These are phyloP conservation scores for Xiphias gladius DNA, from an alignment of 2,113 vertebrate genomes.

Conservation along the genomic window DNA sequence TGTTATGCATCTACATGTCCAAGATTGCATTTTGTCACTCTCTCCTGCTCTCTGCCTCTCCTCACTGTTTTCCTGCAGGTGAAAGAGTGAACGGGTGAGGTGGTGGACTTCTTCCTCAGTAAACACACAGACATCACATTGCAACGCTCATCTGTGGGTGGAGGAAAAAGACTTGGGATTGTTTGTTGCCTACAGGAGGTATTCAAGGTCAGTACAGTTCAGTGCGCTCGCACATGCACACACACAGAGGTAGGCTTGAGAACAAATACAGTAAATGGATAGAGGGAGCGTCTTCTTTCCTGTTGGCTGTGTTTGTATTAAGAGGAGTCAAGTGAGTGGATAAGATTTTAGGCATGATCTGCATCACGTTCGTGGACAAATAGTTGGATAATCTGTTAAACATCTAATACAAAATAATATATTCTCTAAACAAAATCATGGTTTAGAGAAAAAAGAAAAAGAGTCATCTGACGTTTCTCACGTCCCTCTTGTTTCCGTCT, in stretches of 20 bases:
- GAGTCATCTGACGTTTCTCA: background rate
- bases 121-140: conserved; percentile 64
- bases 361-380: conserved; percentile 4
- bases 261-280: conserved; percentile 31
- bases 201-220: conserved; percentile 82
- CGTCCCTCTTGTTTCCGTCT: background rate
- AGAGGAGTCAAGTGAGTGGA: conserved; percentile 18
- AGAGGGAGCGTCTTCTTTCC: background rate
- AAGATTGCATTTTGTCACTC: conserved; percentile 46
- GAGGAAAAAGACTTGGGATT: conserved; percentile 70
- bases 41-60: conserved; percentile 31
- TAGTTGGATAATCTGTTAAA: conserved; percentile 14
- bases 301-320: conserved; percentile 33
- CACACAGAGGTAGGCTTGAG: background rate
- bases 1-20: background rate
- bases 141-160: conserved; percentile 62
- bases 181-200: conserved; percentile 74
- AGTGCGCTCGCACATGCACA: background rate
- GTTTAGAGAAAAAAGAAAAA: background rate
- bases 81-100: conserved; percentile 79
- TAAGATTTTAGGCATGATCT: conserved; percentile 17
- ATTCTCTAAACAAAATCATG: background rate
- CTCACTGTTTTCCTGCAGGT: conserved; percentile 71
- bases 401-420: conserved; percentile 2
- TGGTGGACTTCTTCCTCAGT: conserved; percentile 66